Conservation (phyloP, 2,888 invertebrate genomes). For the Eueremaeus valkanovi region DNA sequence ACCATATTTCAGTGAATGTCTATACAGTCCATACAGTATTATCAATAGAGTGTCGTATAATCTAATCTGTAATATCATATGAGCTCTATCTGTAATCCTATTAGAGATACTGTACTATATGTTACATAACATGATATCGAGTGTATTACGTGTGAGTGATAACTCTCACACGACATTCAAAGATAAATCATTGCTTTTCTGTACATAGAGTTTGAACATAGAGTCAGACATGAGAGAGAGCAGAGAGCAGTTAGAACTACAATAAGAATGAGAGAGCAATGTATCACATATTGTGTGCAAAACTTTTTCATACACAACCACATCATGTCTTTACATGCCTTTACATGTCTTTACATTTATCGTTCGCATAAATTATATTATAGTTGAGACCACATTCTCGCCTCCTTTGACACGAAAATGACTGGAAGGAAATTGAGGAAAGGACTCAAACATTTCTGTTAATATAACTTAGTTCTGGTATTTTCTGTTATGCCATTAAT, state of each 20-base stretch:
- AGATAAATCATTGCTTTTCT: constrained; percentile 29
- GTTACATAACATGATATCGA: too few relatives aligned
- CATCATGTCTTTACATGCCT: too few relatives aligned
- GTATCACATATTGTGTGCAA: background rate
- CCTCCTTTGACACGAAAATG: constrained; percentile 12
- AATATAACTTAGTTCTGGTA: background rate
- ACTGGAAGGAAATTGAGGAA: constrained; percentile 8
- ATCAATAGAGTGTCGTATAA: constrained; percentile 25
- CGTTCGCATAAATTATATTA: background rate
- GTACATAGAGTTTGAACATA: background rate
- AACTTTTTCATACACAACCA: background rate
- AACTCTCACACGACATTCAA: constrained; percentile 23
- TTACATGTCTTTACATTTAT: constrained; percentile 18
- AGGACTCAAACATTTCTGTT: constrained; percentile 1
- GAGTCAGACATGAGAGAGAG: background rate
- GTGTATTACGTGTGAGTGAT: constrained; percentile 6
- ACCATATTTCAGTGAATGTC: constrained; percentile 30
- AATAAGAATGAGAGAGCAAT: background rate
- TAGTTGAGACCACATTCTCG: background rate
- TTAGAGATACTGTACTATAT: background rate
- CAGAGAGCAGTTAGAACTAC: background rate
- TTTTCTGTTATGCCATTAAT: background rate
- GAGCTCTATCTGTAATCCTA: constrained; percentile 28
- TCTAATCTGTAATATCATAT: constrained; percentile 20
- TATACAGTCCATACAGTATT: constrained; percentile 19